These are phyloP conservation scores for Connochaetes taurinus DNA, from an alignment of 2,113 vertebrate species.

Conservation along the genomic window DNA sequence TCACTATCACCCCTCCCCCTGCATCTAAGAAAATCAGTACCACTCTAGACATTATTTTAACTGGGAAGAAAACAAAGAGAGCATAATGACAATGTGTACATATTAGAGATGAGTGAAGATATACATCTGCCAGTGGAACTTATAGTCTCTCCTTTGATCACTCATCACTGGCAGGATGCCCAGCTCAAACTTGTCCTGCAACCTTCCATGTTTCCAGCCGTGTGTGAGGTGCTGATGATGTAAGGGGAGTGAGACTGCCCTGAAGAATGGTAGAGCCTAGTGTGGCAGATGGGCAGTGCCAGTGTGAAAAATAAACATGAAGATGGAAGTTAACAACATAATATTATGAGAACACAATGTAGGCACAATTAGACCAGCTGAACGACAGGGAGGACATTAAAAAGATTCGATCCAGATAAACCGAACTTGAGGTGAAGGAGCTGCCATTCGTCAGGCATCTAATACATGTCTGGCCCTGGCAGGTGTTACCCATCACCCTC, in stretches of 20 bases:
- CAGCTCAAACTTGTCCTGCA: neutral
- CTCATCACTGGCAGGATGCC: neutral
- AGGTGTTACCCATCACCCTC: neutral
- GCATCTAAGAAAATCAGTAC: neutral
- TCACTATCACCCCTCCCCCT: rapidly evolving
- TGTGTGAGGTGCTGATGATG: neutral
- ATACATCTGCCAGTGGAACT: neutral
- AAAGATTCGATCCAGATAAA: neutral
- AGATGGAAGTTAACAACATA: neutral
- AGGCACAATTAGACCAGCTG: neutral
- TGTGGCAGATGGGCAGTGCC: neutral
- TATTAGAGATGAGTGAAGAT: neutral
- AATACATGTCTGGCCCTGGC: neutral
- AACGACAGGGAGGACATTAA: neutral
- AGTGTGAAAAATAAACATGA: neutral
- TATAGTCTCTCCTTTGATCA: neutral
- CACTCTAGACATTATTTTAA: neutral
- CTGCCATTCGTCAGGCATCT: rapidly evolving
- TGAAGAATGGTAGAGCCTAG: neutral
- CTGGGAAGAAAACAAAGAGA: neutral
- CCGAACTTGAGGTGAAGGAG: neutral
- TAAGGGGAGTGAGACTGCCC: neutral
- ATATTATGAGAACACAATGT: neutral
- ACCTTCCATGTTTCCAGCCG: rapidly evolving
- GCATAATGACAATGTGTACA: rapidly evolving